These are phyloP conservation scores for Sebastes umbrosus DNA, from an alignment of 2,797 vertebrate genomes.

Conservation along the genomic window DNA sequence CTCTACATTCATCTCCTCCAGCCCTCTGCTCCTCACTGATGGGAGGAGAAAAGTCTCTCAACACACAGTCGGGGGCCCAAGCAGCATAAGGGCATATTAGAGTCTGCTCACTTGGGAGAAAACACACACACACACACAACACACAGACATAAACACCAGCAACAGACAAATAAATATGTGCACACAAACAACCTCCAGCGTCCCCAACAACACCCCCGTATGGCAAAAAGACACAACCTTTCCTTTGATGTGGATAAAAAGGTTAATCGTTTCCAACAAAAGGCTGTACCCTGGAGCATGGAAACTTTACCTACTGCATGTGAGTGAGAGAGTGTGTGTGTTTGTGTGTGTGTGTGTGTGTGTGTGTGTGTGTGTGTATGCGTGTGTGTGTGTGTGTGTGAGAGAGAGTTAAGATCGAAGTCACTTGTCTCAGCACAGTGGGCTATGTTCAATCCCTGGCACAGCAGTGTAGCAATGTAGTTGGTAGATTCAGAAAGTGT, in stretches of 20 bases:
- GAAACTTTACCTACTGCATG: constrained; percentile 31
- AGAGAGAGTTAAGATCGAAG: constrained; percentile 28
- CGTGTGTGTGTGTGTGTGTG: constrained; percentile 4
- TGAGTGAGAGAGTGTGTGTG: not conserved
- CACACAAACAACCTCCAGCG: constrained; percentile 35
- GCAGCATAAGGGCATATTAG: constrained; percentile 36
- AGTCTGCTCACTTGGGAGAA: constrained; percentile 36
- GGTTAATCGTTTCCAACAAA: constrained; percentile 60
- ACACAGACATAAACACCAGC: not conserved
- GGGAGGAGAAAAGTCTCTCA: constrained; percentile 35
- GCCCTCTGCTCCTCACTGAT: constrained; percentile 15
- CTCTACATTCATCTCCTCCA: not conserved
- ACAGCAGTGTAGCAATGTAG: constrained; percentile 42
- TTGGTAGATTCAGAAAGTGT: constrained; percentile 21
- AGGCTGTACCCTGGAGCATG: constrained; percentile 42
- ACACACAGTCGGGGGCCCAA: constrained; percentile 28
- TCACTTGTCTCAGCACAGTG: constrained; percentile 55
- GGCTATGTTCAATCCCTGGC: constrained; percentile 41
- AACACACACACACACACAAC: not conserved
- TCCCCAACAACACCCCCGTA: constrained; percentile 20
- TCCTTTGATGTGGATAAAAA: constrained; percentile 56
- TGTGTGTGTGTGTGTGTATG: constrained; percentile 5
- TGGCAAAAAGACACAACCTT: constrained; percentile 50
- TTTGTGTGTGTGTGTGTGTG: not conserved
- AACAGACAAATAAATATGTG: constrained; percentile 23